Conservation (phyloP, 2,888 invertebrate genomes). For the Yponomeuta sedellus region DNA sequence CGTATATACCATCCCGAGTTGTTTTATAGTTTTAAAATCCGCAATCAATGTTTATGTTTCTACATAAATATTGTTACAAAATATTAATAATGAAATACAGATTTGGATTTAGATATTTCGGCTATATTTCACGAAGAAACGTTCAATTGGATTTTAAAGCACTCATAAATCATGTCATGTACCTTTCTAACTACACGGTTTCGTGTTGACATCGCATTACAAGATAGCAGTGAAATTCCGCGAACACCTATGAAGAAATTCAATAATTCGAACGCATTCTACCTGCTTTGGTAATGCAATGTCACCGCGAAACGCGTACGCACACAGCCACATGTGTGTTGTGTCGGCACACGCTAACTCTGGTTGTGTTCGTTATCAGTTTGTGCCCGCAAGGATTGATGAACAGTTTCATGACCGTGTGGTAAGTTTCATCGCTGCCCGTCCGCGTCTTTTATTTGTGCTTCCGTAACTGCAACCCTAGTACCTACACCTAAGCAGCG, state of each 20-base stretch:
- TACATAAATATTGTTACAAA: too few species aligned
- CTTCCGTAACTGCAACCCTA: conserved; percentile 7
- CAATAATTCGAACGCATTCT: background rate
- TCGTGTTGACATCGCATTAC: background rate
- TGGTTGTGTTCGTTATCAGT: conserved; percentile 82
- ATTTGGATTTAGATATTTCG: background rate
- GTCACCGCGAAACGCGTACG: conserved; percentile 11
- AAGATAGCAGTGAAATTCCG: background rate
- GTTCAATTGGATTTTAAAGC: conserved; percentile 34
- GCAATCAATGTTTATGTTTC: background rate
- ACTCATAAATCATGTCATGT: conserved; percentile 49
- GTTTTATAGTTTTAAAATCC: conserved; percentile 32
- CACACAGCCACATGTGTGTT: conserved; percentile 43
- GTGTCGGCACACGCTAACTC: conserved; percentile 44
- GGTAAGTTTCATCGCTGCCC: conserved; percentile 79
- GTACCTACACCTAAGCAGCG: background rate
- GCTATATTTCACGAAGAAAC: background rate
- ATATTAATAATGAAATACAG: background rate
- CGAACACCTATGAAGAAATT: background rate
- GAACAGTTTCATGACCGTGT: conserved; percentile 92
- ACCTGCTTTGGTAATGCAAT: background rate
- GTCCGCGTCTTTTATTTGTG: conserved; percentile 11
- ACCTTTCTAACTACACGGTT: conserved; percentile 44
- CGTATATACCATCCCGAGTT: conserved; percentile 44
- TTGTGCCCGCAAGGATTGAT: conserved; percentile 91